Base-by-base conservation (phyloP, 2,113 vertebrate species). In the Ailurus styani region DNA sequence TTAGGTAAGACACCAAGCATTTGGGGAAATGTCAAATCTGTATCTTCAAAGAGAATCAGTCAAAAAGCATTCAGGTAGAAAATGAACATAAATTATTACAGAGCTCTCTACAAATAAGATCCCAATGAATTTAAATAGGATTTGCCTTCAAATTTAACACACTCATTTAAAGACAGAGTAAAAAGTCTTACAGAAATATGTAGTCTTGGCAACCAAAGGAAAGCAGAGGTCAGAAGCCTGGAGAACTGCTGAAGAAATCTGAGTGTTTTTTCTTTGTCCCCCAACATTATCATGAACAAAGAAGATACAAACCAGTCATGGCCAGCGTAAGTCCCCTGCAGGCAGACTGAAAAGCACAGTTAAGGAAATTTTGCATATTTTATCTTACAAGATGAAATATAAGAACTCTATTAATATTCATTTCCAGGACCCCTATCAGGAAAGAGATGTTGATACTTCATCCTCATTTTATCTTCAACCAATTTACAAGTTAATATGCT, bases 261-360 rank as follows among this genome's bases (percentile, higher is more conserved):
- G 64, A 99, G 97, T 23, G 99, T 99, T 84, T 98, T 99, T 45
- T 99, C 98, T 84, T n/a, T 45, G 11, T 99, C 98, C 25, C 99
- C 99, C 0, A 98, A 97, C 99, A 99, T 99, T 72, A 99, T 97
- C 95, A 99, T 98, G 98, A 99, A 99, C 17, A 99, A 96, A 9
- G 99, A 99, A 95, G 99, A 99, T 0, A 98, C 98, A 98, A 99
- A 99, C 99, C 99, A 99, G 98, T 99, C 99, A 15, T 99, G 98
- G 96, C 99, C 99, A 50, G 98, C 79, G 52, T 97, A 99, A 79
- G 6, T 93, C 6, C 98, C 98, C 94, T 98, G 99, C 95, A 99
- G 98, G 97, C 98, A 98, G 95, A 98, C 99, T 99, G 98, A 4
- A 37, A 42, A 54, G 17, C 21, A 40, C 47, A 90, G 99, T 99